phyloP scores from a whole-genome alignment of 2,888 invertebrate species.

The Toxonevra muliebris region DNA sequence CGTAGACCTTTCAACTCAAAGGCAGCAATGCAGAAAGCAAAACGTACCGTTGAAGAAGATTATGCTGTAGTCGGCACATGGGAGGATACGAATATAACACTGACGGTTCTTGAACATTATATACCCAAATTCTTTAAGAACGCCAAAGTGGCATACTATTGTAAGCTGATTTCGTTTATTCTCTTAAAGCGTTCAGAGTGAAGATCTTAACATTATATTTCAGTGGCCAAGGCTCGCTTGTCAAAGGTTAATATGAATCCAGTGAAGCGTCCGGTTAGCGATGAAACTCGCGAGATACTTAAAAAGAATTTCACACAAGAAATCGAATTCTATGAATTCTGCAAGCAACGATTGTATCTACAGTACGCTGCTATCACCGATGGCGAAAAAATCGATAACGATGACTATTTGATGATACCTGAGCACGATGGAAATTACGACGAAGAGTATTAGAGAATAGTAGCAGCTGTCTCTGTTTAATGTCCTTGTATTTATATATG shows the following conservation, averaged over 20 bases:
- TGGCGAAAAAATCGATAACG: conserved; percentile 47
- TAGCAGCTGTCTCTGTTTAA: not conserved
- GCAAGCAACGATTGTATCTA: conserved; percentile 82
- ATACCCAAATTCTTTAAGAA: conserved; percentile 84
- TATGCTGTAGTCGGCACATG: conserved; percentile 90
- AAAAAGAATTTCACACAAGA: conserved; percentile 85
- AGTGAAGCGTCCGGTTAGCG: conserved; percentile 67
- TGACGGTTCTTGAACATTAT: conserved; percentile 84
- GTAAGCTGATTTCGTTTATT: conserved; percentile 67
- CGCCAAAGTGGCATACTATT: conserved; percentile 79
- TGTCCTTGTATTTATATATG: not conserved
- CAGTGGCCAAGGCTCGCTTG: conserved; percentile 59
- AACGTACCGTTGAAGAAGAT: conserved; percentile 83
- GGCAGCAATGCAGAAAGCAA: conserved; percentile 83
- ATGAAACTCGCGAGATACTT: conserved; percentile 83
- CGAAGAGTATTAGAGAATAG: conserved; percentile 14
- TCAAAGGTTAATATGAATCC: conserved; percentile 77
- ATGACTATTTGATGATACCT: conserved; percentile 58
- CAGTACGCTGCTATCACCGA: conserved; percentile 77
- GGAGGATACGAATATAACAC: conserved; percentile 85
- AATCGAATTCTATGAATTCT: conserved; percentile 91
- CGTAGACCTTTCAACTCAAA: conserved; percentile 83
- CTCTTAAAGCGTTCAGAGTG: too few species aligned
- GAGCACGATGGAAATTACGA: conserved; percentile 43
- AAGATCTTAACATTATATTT: conserved; percentile 34